phyloP scores from a whole-genome alignment of 1,140 invertebrate genomes.

The Heliconius hewitsoni region DNA sequence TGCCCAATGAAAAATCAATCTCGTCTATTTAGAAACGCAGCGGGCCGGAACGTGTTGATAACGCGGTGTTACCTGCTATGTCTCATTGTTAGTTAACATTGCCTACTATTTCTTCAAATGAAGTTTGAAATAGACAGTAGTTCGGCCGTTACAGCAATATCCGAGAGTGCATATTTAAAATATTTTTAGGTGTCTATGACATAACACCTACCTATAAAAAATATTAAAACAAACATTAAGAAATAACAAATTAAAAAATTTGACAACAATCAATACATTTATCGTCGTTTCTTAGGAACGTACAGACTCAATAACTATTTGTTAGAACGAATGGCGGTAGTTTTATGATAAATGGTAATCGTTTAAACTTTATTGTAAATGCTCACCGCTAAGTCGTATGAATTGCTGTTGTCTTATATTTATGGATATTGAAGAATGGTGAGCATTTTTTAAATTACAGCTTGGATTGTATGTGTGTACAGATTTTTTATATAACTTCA shows the following conservation, averaged over 20 bases:
- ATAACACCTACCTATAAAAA: neutral
- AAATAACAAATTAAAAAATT: neutral
- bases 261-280: neutral
- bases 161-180: too few species aligned
- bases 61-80: slow-evolving; percentile 1
- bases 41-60: neutral
- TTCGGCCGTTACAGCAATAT: too few species aligned
- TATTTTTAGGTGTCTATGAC: too few species aligned
- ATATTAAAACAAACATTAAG: neutral
- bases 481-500: neutral
- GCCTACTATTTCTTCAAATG: neutral
- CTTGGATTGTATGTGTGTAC: neutral
- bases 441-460: neutral
- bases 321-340: slow-evolving; percentile 2
- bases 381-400: neutral
- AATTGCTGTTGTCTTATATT: neutral
- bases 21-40: neutral
- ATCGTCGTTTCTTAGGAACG: neutral
- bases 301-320: neutral
- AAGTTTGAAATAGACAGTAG: too few species aligned
- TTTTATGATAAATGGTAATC: slow-evolving; percentile 6
- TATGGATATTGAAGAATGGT: neutral
- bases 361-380: slow-evolving; percentile 7
- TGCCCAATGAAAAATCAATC: slow-evolving; percentile 10
- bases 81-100: neutral